A percentile compares a stretch with the other conserved stretches of the same genome.
phyloP scores from a whole-genome alignment of 2,888 invertebrate genomes.

The Bellardia bayeri region DNA sequence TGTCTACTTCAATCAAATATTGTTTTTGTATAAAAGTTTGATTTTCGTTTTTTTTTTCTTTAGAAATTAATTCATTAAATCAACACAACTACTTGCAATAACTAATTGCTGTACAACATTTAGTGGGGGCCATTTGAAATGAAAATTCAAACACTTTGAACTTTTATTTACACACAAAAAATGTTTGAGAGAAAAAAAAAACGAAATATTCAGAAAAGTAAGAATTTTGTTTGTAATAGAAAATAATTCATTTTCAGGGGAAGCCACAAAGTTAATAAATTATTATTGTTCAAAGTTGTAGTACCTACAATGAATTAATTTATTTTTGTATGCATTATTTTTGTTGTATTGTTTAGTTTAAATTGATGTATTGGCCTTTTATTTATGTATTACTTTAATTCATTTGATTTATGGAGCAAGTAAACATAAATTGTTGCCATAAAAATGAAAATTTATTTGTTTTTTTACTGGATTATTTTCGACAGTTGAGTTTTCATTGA shows the following conservation, averaged over 20 bases:
- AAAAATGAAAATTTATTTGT: constrained; percentile 22
- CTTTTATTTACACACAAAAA: constrained; percentile 24
- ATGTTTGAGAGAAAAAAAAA: background rate
- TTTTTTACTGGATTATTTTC: constrained; percentile 4
- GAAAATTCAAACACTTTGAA: constrained; percentile 27
- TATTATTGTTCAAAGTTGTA: constrained; percentile 12
- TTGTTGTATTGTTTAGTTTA: constrained; percentile 17
- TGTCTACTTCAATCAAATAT: constrained; percentile 36
- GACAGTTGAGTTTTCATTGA: constrained; percentile 11
- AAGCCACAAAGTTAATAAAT: constrained; percentile 14
- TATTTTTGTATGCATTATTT: constrained; percentile 19
- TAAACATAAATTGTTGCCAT: background rate
- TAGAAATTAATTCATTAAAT: constrained; percentile 33
- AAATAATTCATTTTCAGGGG: constrained; percentile 35
- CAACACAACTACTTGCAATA: constrained; percentile 12
- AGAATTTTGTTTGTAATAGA: background rate
- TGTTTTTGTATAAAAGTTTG: background rate
- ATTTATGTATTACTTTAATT: constrained; percentile 44
- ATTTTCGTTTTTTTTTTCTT: background rate
- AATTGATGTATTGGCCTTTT: constrained; percentile 40
- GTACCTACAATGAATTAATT: background rate
- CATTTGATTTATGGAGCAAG: constrained; percentile 32
- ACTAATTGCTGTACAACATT: constrained; percentile 19
- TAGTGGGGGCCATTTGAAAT: background rate
- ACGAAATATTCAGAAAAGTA: background rate